phyloP scores from a whole-genome alignment of 2,797 vertebrate genomes.

The Gymnothorax reevesii region DNA sequence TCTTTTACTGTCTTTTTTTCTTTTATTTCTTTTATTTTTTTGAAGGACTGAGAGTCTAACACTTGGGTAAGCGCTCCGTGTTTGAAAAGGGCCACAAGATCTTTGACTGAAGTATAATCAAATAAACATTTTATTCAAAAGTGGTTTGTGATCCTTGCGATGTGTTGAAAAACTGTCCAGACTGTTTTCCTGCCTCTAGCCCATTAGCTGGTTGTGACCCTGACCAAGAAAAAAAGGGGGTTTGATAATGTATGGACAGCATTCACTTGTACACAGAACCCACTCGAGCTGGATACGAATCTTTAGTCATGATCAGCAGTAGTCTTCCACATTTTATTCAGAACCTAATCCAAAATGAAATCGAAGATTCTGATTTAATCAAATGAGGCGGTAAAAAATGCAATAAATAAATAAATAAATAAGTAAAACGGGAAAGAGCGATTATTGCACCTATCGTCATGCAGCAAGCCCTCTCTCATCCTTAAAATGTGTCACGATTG shows the following conservation, averaged over 20 bases:
- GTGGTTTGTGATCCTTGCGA: too few species aligned
- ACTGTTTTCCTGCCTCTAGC: too few species aligned
- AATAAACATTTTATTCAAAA: too few species aligned
- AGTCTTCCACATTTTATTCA: neutral
- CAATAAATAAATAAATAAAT: neutral
- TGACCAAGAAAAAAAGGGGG: neutral
- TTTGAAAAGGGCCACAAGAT: too few species aligned
- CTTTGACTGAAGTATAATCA: neutral
- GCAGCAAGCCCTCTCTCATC: neutral
- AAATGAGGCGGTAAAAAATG: neutral
- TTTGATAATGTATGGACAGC: neutral
- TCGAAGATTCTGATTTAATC: neutral
- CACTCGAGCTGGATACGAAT: neutral
- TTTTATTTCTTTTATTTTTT: too few species aligned
- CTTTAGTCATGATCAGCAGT: neutral
- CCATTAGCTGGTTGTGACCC: too few species aligned
- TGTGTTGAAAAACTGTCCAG: too few species aligned
- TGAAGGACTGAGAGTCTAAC: too few species aligned
- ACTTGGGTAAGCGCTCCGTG: too few species aligned
- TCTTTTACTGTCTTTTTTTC: too few species aligned
- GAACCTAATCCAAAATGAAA: neutral
- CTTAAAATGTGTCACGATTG: conserved; percentile 20
- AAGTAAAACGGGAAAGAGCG: neutral
- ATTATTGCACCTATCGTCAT: neutral
- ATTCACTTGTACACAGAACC: neutral